These are phyloP conservation scores for Melikaiella ostensackeni DNA, from an alignment of 2,888 invertebrate genomes.

Conservation along the genomic window DNA sequence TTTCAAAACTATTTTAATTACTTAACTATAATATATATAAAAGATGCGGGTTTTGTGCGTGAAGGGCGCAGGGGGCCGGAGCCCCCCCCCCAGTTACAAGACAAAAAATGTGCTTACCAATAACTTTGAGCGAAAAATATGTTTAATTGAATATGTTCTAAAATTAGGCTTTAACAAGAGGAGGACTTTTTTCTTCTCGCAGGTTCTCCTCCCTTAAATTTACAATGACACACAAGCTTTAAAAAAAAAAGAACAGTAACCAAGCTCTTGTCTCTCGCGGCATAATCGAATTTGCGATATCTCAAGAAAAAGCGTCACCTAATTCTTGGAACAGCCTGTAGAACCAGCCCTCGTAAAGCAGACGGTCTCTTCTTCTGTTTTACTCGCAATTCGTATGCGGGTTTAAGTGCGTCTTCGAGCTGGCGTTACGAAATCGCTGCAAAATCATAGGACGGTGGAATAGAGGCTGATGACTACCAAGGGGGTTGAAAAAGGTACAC, in stretches of 20 bases:
- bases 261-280: neutral
- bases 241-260: neutral
- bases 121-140: too few species aligned
- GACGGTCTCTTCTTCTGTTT: conserved; percentile 41
- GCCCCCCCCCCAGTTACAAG: too few species aligned
- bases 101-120: too few species aligned
- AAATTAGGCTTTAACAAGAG: too few species aligned
- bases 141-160: too few species aligned
- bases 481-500: conserved; percentile 23
- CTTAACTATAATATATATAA: too few species aligned
- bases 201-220: too few species aligned
- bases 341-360: conserved; percentile 43
- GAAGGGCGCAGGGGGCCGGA: too few species aligned
- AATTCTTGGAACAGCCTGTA: conserved; percentile 26
- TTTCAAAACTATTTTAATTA: too few species aligned
- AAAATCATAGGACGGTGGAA: conserved; percentile 19
- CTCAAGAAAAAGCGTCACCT: conserved; percentile 28
- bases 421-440: conserved; percentile 35
- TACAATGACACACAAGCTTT: neutral
- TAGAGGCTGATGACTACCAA: conserved; percentile 7
- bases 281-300: neutral
- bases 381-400: conserved; percentile 52
- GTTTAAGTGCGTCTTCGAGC: conserved; percentile 41
- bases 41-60: too few species aligned
- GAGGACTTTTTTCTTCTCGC: too few species aligned